Percentiles rank a stretch among this genome's conserved stretches.
phyloP scores from a whole-genome alignment of 2,113 vertebrate species.

The Bagarius yarrelli region DNA sequence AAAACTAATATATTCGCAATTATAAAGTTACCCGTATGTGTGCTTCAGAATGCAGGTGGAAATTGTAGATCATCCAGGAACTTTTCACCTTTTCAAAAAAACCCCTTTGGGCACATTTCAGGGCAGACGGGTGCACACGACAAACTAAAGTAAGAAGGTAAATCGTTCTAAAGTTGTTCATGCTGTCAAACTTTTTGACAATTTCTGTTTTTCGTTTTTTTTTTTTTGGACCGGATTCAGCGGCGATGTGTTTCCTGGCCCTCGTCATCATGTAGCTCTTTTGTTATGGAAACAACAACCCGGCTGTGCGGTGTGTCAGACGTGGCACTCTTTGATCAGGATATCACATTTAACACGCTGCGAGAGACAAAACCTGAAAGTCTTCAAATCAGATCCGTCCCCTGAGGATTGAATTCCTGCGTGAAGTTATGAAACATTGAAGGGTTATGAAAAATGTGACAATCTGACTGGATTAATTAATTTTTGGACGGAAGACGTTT shows the following conservation, averaged over 20 bases:
- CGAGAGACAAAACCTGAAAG: neutral
- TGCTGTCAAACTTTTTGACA: too few relatives aligned
- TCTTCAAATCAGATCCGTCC: neutral
- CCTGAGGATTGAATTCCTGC: slow-evolving; percentile 22
- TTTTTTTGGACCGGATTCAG: neutral
- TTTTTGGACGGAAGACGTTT: slow-evolving; percentile 51
- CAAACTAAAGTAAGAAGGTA: too few relatives aligned
- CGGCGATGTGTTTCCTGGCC: neutral
- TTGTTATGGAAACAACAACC: neutral
- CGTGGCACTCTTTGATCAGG: neutral
- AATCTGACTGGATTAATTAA: slow-evolving; percentile 51
- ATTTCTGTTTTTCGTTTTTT: too few relatives aligned
- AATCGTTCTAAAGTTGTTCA: too few relatives aligned
- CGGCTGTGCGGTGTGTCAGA: neutral
- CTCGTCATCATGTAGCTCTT: slow-evolving; percentile 5
- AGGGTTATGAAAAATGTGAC: slow-evolving; percentile 1
- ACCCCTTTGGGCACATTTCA: too few relatives aligned
- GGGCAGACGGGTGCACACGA: too few relatives aligned
- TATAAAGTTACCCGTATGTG: too few relatives aligned
- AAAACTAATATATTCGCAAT: too few relatives aligned
- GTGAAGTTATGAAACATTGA: slow-evolving; percentile 8
- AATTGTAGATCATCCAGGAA: too few relatives aligned
- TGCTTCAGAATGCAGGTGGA: too few relatives aligned
- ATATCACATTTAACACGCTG: neutral
- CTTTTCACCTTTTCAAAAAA: too few relatives aligned